Conservation (phyloP, 1,140 invertebrate species). For the Cydia fagiglandana region DNA sequence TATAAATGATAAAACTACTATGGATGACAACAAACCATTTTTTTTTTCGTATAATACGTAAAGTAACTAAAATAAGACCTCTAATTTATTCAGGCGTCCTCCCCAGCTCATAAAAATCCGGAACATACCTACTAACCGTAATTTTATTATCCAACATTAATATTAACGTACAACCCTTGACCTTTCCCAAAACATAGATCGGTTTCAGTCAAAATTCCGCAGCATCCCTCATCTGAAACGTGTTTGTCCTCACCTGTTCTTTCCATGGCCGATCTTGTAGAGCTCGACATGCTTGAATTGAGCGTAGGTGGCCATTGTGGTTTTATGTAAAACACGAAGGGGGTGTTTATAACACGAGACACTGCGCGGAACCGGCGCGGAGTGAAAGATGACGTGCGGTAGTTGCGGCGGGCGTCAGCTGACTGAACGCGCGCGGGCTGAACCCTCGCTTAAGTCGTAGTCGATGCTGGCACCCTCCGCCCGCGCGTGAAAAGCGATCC, state of each 20-base stretch:
- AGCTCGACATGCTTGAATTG: slow-evolving; percentile 86
- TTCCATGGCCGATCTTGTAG: slow-evolving; percentile 85
- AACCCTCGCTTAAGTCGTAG: slow-evolving; percentile 75
- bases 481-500: slow-evolving; percentile 65
- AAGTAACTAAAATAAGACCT: neutral
- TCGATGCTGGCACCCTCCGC: slow-evolving; percentile 73
- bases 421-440: slow-evolving; percentile 71
- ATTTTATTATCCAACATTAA: neutral
- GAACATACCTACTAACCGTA: neutral
- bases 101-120: neutral
- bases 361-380: slow-evolving; percentile 58
- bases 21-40: too few relatives aligned
- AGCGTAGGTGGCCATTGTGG: slow-evolving; percentile 83
- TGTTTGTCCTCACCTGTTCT: slow-evolving; percentile 80
- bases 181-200: slow-evolving; percentile 49
- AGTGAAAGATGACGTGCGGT: slow-evolving; percentile 46
- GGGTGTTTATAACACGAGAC: slow-evolving; percentile 56
- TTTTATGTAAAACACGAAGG: slow-evolving; percentile 50
- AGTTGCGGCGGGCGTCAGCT: slow-evolving; percentile 63
- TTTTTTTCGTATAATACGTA: neutral
- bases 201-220: slow-evolving; percentile 38
- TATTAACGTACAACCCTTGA: slow-evolving; percentile 40
- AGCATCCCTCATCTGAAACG: slow-evolving; percentile 40
- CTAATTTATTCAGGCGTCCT: neutral
- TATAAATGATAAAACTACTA: too few relatives aligned